Conservation (phyloP, 2,113 vertebrate species). For the Pomatorhinus ruficollis region DNA sequence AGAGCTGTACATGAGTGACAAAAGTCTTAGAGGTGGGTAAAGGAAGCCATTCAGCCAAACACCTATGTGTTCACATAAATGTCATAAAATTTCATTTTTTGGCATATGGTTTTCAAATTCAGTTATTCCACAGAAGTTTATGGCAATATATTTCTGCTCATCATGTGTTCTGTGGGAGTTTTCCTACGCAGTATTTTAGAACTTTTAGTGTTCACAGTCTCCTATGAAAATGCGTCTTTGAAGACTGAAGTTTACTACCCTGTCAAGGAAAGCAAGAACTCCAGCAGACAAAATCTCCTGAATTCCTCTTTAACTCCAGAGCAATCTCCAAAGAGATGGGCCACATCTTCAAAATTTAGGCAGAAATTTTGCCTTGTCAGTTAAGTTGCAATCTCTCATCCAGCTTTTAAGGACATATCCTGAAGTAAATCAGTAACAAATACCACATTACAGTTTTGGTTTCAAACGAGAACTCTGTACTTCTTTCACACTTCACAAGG, state of each 20-base stretch:
- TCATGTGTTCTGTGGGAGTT: conserved; percentile 50
- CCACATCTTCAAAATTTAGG: not conserved
- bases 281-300: not conserved
- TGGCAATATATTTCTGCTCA: not conserved
- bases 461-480: not conserved
- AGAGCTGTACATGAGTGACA: not conserved
- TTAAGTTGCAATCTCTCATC: not conserved
- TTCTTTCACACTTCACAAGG: not conserved
- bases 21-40: not conserved
- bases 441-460: not conserved
- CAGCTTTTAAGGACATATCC: not conserved
- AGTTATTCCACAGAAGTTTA: not conserved
- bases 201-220: not conserved
- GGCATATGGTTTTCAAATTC: conserved; percentile 5
- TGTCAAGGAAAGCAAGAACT: conserved; percentile 7
- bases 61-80: not conserved
- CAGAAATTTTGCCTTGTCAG: not conserved
- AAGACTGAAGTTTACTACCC: not conserved
- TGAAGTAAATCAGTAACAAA: not conserved
- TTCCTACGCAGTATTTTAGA: conserved; percentile 7
- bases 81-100: not conserved
- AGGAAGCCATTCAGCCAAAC: not conserved
- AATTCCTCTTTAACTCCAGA: not conserved
- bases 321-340: not conserved
- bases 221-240: not conserved